Conservation (phyloP, 2,888 invertebrate species). For the Drosophila leonis region DNA sequence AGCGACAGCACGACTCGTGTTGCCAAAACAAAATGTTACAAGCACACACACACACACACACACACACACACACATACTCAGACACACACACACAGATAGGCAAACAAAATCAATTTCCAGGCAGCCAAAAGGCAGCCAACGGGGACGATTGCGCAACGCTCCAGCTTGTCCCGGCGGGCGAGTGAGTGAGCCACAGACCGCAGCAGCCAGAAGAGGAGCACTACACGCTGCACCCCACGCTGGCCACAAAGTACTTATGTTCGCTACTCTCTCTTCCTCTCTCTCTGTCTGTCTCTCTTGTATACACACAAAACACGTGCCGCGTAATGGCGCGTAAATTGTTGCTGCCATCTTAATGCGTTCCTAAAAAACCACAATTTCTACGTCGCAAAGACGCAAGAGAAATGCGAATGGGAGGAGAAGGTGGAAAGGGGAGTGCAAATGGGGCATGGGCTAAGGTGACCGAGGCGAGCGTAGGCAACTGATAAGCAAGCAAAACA, state of each 20-base stretch:
- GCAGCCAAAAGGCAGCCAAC: constrained; percentile 45
- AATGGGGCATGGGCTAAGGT: background rate
- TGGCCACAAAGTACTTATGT: constrained; percentile 35
- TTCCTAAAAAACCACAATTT: constrained; percentile 72
- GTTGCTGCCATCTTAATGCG: constrained; percentile 79
- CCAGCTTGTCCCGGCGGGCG: constrained; percentile 3
- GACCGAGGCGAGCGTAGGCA: constrained; percentile 26
- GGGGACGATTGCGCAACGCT: constrained; percentile 50
- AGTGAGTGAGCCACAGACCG: constrained; percentile 7
- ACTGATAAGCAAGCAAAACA: constrained; percentile 49
- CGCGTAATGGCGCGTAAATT: constrained; percentile 78
- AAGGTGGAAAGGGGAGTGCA: background rate
- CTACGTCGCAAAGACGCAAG: constrained; percentile 37
- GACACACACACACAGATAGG: constrained; percentile 17
- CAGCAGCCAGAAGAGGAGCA: constrained; percentile 16
- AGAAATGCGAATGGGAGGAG: background rate
- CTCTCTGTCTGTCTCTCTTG: background rate
- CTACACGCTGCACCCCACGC: constrained; percentile 25
- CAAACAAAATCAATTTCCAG: constrained; percentile 61
- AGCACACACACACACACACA: background rate
- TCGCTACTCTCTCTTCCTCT: background rate
- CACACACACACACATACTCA: constrained; percentile 7
- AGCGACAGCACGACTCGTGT: constrained; percentile 46
- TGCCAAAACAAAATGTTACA: constrained; percentile 74
- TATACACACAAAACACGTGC: constrained; percentile 36